A percentile compares a stretch with the other conserved stretches of the same genome.
Conservation (phyloP, 1,140 invertebrate species). For the Micrasema minimum region DNA sequence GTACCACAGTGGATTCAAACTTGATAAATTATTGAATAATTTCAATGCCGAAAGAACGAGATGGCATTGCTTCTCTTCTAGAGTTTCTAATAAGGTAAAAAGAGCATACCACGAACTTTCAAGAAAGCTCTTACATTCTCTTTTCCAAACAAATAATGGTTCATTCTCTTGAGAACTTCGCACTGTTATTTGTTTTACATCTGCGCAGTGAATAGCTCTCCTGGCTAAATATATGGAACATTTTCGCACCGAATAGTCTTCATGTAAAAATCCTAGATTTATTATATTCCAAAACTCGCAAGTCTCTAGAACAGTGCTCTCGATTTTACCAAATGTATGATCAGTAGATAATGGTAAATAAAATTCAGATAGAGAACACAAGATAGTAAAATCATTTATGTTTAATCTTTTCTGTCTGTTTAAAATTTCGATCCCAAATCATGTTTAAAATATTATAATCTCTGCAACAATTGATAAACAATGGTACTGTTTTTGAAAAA, state of each 20-base stretch:
- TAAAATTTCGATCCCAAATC: slow-evolving; percentile 46
- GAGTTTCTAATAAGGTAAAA: slow-evolving; percentile 56
- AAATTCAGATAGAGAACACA: slow-evolving; percentile 47
- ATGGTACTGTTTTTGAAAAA: slow-evolving; percentile 46
- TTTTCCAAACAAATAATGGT: slow-evolving; percentile 36
- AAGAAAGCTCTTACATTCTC: slow-evolving; percentile 25
- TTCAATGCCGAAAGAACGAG: slow-evolving; percentile 55
- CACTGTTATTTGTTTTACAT: slow-evolving; percentile 26
- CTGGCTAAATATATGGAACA: slow-evolving; percentile 50
- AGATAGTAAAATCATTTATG: slow-evolving; percentile 42
- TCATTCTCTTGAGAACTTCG: slow-evolving; percentile 19
- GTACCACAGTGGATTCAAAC: slow-evolving; percentile 55
- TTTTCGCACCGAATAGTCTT: slow-evolving; percentile 49
- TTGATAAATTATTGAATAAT: slow-evolving; percentile 52
- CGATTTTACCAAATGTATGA: slow-evolving; percentile 18
- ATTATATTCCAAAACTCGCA: slow-evolving; percentile 51
- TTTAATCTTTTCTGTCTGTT: slow-evolving; percentile 27
- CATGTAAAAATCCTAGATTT: slow-evolving; percentile 42
- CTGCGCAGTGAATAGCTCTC: slow-evolving; percentile 40
- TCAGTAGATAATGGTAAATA: slow-evolving; percentile 42
- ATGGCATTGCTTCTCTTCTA: slow-evolving; percentile 58
- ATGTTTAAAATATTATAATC: slow-evolving; percentile 44
- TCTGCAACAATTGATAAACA: slow-evolving; percentile 46
- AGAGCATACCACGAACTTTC: slow-evolving; percentile 55
- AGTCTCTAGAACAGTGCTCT: slow-evolving; percentile 42